Evolutionary conservation across 2,797 vertebrate genomes (phyloP), one percentile per base, ranked within the genome.

Genomic region (Eleutherodactylus coqui): DNA sequence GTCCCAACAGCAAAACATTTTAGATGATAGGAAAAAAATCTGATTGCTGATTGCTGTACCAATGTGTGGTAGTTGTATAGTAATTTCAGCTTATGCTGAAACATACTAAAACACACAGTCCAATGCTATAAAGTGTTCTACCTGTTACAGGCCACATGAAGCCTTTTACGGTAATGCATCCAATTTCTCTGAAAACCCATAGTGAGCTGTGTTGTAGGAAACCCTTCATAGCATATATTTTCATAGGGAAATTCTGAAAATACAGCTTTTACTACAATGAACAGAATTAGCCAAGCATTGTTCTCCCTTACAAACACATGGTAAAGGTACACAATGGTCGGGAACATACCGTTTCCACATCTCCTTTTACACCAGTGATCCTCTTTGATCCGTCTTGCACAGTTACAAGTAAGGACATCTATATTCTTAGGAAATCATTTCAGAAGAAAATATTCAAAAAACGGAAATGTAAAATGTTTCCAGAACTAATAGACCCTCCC

Each of bases 311-410:
- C 69, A 34, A 86, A 55, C 60, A 70, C 77, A 77, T 86, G 80
- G 79, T 53, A 70, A 69, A 77, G 83, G 60, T 76, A 86, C 73
- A 87, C 85, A 87, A 78, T 55, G 58, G 43, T 58, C 36, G 72
- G 24, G 81, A 51, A 62, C 73, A 86, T 76, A 69, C 27, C 21
- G n/a, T n/a, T n/a, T n/a, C 51, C 24, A 51, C 75, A 36, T 58
- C 51, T 21, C 9, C n/a, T 29, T 58, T n/a, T 41, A 58, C 51
- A 78, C 38, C 11, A 78, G 51, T 47, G 21, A 75, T 29, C 27
- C n/a, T 29, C 14, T 19, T 47, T 75, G 16, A 75, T 51, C 14
- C 51, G 27, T 49, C 7, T 32, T 36, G n/a, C 34, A 38, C 76
- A 60, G 8, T 2, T 27, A 62, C 34, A 60, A 43, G 62, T 21